phyloP scores from a whole-genome alignment of 2,888 invertebrate genomes.

The Ametastegia equiseti region DNA sequence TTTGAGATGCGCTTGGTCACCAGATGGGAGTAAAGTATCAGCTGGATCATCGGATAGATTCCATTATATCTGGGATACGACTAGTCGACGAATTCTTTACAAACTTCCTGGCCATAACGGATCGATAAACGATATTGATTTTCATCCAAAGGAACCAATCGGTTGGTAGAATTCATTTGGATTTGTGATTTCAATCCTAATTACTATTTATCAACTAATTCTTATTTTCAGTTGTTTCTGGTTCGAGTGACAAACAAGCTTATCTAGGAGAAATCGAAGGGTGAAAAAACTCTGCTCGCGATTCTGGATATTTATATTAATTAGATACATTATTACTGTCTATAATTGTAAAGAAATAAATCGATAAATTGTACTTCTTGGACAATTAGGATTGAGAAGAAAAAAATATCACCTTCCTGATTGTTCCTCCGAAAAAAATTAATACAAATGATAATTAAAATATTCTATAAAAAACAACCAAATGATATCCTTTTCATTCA shows the following conservation, averaged over 20 bases:
- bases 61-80: conserved; percentile 98
- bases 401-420: not conserved
- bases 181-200: conserved; percentile 30
- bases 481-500: too few relatives aligned
- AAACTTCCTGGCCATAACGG: conserved; percentile 99
- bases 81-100: conserved; percentile 93
- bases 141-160: conserved; percentile 96
- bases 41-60: conserved; percentile 97
- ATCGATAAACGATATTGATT: conserved; percentile 96
- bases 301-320: not conserved
- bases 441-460: too few relatives aligned
- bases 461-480: too few relatives aligned
- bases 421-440: not conserved
- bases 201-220: conserved; percentile 40
- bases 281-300: conserved; percentile 44
- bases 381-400: not conserved
- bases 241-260: conserved; percentile 96
- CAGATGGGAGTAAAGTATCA: conserved; percentile 93
- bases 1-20: conserved; percentile 94
- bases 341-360: not conserved
- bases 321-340: not conserved
- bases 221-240: conserved; percentile 86
- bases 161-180: conserved; percentile 71
- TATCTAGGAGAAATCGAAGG: conserved; percentile 96
- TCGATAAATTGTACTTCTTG: not conserved